A percentile compares a stretch with the other conserved stretches of the same genome.
phyloP scores from a whole-genome alignment of 2,113 vertebrate species.

The Nothocercus nigrocapillus region DNA sequence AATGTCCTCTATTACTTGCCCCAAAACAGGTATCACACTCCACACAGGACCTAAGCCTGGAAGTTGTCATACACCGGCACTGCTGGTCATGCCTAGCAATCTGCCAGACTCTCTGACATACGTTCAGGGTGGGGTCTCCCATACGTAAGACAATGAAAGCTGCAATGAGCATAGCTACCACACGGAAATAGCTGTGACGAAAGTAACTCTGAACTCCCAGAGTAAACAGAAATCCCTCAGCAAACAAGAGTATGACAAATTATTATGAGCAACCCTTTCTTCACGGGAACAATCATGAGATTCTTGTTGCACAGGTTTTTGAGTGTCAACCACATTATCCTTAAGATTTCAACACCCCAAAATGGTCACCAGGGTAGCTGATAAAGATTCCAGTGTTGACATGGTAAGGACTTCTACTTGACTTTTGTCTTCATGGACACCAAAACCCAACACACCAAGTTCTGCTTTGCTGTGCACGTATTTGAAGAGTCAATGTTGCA shows the following conservation, averaged over 20 bases:
- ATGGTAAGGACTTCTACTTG: not conserved
- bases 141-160: not conserved
- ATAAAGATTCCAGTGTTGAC: not conserved
- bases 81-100: not conserved
- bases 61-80: not conserved
- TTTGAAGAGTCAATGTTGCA: fast-evolving
- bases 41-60: not conserved
- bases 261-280: not conserved
- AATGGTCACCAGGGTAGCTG: not conserved
- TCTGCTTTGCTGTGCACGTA: not conserved
- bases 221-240: too few species aligned
- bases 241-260: not conserved
- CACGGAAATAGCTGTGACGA: not conserved
- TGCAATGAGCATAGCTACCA: not conserved
- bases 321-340: not conserved
- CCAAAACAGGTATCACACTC: not conserved
- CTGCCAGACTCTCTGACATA: not conserved
- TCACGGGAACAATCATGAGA: not conserved
- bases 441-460: not conserved
- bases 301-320: not conserved
- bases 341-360: not conserved
- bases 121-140: not conserved
- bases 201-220: not conserved
- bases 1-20: fast-evolving
- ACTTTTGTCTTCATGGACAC: not conserved